These are phyloP conservation scores for Nemopilema nomurai DNA, from an alignment of 30 jellyfish, hydroid and myxozoan genomes.

Conservation along the genomic window DNA sequence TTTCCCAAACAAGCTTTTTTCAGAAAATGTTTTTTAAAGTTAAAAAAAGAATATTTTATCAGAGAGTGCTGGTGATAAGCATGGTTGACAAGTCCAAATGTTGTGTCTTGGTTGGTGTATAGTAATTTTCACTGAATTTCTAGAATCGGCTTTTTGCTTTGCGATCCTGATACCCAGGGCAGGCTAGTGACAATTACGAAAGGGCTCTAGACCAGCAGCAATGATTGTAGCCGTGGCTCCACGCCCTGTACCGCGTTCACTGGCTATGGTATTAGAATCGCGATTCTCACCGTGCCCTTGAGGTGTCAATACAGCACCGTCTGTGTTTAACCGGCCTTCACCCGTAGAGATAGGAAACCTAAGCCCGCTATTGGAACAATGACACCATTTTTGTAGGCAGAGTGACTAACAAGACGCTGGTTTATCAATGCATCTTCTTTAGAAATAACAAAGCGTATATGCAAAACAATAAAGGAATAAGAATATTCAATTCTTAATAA, in stretches of 20 bases:
- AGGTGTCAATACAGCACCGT: not conserved
- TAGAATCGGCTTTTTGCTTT: not conserved
- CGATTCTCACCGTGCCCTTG: not conserved
- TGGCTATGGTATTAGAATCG: conserved; percentile 11
- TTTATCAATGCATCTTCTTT: not conserved
- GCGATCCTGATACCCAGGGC: conserved; percentile 12
- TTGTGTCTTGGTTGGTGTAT: not conserved
- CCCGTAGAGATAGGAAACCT: not conserved
- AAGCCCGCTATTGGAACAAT: not conserved
- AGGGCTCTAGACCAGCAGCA: not conserved
- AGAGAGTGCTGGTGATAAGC: not conserved
- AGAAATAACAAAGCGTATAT: not conserved
- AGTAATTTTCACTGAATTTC: not conserved
- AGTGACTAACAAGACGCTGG: not conserved
- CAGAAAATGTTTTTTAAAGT: not conserved
- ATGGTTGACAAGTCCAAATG: not conserved
- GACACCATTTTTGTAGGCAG: not conserved
- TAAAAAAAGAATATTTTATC: not conserved
- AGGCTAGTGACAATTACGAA: conserved; percentile 1
- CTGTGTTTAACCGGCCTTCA: not conserved
- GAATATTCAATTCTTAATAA: not conserved
- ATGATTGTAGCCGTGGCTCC: not conserved
- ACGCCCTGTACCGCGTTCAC: conserved; percentile 1
- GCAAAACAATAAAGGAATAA: not conserved
- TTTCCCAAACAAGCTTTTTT: conserved; percentile 4